These are phyloP conservation scores for Labeo rohita DNA, from an alignment of 2,113 vertebrate genomes.

Conservation along the genomic window DNA sequence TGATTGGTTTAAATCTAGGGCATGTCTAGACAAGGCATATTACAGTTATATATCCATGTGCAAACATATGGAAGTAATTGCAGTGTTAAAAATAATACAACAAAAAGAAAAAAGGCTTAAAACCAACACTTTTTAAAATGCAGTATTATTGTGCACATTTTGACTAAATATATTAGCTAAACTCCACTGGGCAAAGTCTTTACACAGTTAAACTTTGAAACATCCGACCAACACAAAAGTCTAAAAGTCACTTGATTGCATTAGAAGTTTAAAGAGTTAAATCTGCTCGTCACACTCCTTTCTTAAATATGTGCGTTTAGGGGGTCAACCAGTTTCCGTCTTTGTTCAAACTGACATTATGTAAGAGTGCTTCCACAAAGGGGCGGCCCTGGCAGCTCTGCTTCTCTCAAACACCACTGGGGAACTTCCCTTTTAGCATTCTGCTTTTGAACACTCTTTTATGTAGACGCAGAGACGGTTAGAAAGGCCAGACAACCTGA, in stretches of 20 bases:
- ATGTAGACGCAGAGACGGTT: constrained; percentile 30
- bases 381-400: constrained; percentile 61
- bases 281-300: neutral
- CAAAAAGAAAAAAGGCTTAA: neutral
- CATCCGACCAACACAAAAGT: neutral
- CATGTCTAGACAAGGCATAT: constrained; percentile 69
- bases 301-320: constrained; percentile 48
- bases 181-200: neutral
- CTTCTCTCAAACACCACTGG: constrained; percentile 39
- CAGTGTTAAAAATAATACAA: neutral
- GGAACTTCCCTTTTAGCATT: constrained; percentile 61
- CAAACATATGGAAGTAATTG: neutral
- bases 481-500: constrained; percentile 53
- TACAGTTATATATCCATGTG: constrained; percentile 59
- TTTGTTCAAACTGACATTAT: constrained; percentile 62
- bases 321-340: constrained; percentile 50
- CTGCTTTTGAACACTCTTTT: constrained; percentile 44
- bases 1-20: constrained; percentile 74
- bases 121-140: neutral
- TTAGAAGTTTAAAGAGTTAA: constrained; percentile 3
- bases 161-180: neutral
- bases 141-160: neutral
- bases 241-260: constrained; percentile 9
- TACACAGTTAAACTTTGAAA: neutral
- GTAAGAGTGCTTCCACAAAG: constrained; percentile 62